phyloP scores from a whole-genome alignment of 2,797 vertebrate genomes.

The Sardinella longiceps region DNA sequence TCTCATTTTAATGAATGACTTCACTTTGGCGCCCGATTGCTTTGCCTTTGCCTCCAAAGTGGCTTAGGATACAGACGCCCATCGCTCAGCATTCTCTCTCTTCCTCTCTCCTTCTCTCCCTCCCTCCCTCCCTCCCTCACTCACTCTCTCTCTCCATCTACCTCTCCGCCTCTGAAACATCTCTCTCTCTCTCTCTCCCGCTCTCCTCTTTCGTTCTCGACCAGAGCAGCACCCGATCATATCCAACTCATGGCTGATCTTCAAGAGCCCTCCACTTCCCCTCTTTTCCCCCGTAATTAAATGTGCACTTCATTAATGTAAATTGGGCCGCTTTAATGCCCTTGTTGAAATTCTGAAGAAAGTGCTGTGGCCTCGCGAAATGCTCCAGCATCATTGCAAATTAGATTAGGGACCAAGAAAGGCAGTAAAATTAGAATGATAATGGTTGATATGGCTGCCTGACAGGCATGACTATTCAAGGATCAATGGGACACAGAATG shows the following conservation, averaged over 20 bases:
- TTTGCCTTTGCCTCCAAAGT: conserved; percentile 19
- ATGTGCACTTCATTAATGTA: conserved; percentile 99
- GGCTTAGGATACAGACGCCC: conserved; percentile 8
- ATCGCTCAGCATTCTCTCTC: neutral
- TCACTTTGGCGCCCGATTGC: conserved; percentile 8
- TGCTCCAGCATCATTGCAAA: conserved; percentile 98
- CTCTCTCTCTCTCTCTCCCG: neutral
- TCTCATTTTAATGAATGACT: conserved; percentile 26
- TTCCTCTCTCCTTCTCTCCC: neutral
- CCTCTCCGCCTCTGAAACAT: neutral
- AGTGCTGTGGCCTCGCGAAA: conserved; percentile 95
- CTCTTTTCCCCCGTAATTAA: conserved; percentile 91
- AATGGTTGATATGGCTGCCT: conserved; percentile 99
- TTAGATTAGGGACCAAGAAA: conserved; percentile 99
- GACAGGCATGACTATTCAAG: conserved; percentile 99
- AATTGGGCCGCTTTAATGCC: conserved; percentile 98
- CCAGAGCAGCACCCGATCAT: conserved; percentile 63
- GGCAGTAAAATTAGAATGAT: conserved; percentile 99
- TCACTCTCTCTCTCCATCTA: neutral
- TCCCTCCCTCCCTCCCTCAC: neutral
- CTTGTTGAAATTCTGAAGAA: conserved; percentile 99
- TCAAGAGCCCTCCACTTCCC: conserved; percentile 85
- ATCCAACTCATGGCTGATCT: conserved; percentile 76
- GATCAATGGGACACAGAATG: conserved; percentile 96
- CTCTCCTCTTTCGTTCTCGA: conserved; percentile 2